These are phyloP conservation scores for Protophormia terraenovae DNA, from an alignment of 2,888 invertebrate genomes.

Conservation along the genomic window DNA sequence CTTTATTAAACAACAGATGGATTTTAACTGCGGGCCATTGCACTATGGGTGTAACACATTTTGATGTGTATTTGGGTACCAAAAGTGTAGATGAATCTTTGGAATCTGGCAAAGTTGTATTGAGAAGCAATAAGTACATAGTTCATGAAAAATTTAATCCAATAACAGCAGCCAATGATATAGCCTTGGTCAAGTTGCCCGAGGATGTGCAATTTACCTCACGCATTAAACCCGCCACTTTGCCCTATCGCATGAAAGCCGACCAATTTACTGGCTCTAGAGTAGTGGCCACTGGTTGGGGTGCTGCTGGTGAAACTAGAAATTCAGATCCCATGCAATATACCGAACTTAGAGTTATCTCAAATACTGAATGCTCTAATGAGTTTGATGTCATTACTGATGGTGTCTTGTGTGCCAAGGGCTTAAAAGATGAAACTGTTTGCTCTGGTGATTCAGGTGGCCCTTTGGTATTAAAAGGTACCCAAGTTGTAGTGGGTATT, in stretches of 20 bases:
- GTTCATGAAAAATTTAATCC: conserved; percentile 78
- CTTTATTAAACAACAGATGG: conserved; percentile 78
- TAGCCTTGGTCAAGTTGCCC: conserved; percentile 78
- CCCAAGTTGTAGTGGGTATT: conserved; percentile 77
- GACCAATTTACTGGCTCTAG: conserved; percentile 74
- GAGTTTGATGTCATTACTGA: conserved; percentile 78
- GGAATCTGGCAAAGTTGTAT: conserved; percentile 74
- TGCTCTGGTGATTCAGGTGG: conserved; percentile 81
- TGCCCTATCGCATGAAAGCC: conserved; percentile 71
- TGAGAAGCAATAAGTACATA: conserved; percentile 77
- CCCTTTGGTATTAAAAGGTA: conserved; percentile 77
- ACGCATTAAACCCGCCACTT: conserved; percentile 76
- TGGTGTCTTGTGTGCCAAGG: conserved; percentile 79
- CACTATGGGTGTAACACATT: conserved; percentile 77
- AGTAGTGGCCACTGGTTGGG: conserved; percentile 80
- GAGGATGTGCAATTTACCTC: conserved; percentile 74
- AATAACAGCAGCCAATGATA: conserved; percentile 78
- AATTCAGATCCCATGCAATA: conserved; percentile 78
- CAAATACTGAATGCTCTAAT: conserved; percentile 76
- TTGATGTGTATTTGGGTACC: conserved; percentile 79
- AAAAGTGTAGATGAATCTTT: conserved; percentile 75
- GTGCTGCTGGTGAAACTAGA: conserved; percentile 74
- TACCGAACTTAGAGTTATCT: conserved; percentile 78
- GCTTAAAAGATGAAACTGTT: conserved; percentile 77
- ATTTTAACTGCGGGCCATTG: conserved; percentile 80